Evolutionary conservation across 2,113 vertebrate species (phyloP), one percentile per base, ranked within the genome.

Genomic region (Platichthys flesus): DNA sequence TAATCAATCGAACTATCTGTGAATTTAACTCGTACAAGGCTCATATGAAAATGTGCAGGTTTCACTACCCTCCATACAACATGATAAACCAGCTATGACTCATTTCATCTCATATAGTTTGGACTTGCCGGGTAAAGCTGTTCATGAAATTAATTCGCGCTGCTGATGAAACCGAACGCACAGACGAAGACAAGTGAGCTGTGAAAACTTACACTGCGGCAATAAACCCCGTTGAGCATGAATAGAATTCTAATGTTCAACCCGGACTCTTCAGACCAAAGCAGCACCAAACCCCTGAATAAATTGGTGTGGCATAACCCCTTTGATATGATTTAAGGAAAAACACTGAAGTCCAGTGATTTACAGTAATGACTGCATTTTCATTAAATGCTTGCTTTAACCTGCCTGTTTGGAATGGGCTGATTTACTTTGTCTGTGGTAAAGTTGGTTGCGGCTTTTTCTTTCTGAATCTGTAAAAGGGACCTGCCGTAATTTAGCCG

Each of bases 41-140:
- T 51, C n/a, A n/a, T 1, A 76, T 71, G 54, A 37, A 61, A 78
- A 61, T 63, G 8, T 63, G 31, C 26, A 9, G 4, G 23, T 24
- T 62, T 26, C 14, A 45, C 63, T 24, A 5, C 57, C 45, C 45
- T 40, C 51, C n/a, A 18, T 12, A 5, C 42, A 76, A 51, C 51
- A 61, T 24, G 26, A 56, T 28, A 18, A 64, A 64, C 42, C 5
- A 18, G 57, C 10, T 3, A 8, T 8, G 40, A 57, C 24, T 68
- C 9, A 1, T 56, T 31, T 63, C 16, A 20, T 45, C 31, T 20
- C 20, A 0, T 35, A 45, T 7, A 42, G 31, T 31, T 63, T 37
- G 31, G 15, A 31, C 10, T 28, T 18, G 9, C 37, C 8, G 13
- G 20, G 35, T 12, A 31, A 18, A 18, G 5, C 24, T 24, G n/a